Conservation (phyloP, 2,797 vertebrate species). For the Acanthurus leucopareius region DNA sequence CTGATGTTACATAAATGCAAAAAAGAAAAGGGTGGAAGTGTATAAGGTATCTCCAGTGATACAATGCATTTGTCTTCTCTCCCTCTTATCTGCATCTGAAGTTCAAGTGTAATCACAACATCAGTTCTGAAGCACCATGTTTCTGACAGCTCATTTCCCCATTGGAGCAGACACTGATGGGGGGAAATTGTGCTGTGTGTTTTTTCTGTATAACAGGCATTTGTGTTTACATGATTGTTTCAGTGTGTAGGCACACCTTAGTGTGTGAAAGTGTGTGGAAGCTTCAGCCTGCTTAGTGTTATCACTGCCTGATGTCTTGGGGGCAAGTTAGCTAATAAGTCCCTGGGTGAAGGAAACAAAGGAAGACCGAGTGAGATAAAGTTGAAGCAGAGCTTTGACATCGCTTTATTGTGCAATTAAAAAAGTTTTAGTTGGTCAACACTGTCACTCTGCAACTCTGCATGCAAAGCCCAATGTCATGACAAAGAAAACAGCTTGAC, state of each 20-base stretch:
- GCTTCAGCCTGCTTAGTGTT: constrained; percentile 33
- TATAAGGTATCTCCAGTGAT: constrained; percentile 2
- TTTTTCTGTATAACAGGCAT: constrained; percentile 33
- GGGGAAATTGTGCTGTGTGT: constrained; percentile 62
- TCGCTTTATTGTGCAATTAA: constrained; percentile 30
- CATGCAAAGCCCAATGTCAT: neutral
- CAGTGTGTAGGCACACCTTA: constrained; percentile 1
- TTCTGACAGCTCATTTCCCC: constrained; percentile 93
- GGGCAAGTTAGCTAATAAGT: constrained; percentile 48
- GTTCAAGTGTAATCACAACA: constrained; percentile 90
- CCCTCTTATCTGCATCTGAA: constrained; percentile 42
- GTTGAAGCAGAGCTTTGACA: constrained; percentile 28
- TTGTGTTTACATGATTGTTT: constrained; percentile 23
- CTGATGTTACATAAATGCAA: neutral
- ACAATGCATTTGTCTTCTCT: constrained; percentile 10
- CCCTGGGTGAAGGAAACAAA: constrained; percentile 40
- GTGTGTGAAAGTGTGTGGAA: constrained; percentile 7
- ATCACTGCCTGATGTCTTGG: constrained; percentile 33
- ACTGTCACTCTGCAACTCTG: neutral
- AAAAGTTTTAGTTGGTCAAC: constrained; percentile 21
- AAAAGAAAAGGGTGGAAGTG: constrained; percentile 6
- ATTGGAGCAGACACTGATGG: constrained; percentile 91
- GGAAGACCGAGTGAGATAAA: constrained; percentile 12
- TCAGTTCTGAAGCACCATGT: constrained; percentile 78
- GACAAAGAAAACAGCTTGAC: neutral